Percentiles rank a stretch among this genome's conserved stretches.
These are phyloP conservation scores for Pseudachorutes palmiensis DNA, from an alignment of 1,140 invertebrate species.

Conservation along the genomic window DNA sequence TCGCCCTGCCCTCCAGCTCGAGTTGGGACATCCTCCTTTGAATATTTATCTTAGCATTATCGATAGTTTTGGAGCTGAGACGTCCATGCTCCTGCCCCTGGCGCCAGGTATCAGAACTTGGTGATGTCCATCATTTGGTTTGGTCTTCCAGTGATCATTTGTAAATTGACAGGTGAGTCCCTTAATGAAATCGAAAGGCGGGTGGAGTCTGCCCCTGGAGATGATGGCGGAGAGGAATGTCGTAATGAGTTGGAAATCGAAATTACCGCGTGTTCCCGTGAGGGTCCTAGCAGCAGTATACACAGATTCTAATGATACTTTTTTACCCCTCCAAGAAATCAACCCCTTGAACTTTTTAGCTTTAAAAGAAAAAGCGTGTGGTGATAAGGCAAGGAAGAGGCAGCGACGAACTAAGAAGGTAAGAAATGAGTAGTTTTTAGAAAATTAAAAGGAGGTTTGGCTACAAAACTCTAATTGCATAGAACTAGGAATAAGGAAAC, in stretches of 20 bases:
- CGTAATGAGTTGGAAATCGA: conserved; percentile 6
- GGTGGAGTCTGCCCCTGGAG: neutral
- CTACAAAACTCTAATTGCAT: conserved; percentile 4
- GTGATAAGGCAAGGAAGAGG: neutral
- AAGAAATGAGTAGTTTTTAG: conserved; percentile 8
- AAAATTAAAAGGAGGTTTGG: conserved; percentile 13
- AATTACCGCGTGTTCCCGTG: neutral
- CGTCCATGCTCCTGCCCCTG: too few species aligned
- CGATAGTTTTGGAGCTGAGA: too few species aligned
- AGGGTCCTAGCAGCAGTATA: neutral
- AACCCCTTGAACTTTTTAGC: neutral
- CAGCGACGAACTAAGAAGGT: neutral
- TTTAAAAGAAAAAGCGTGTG: neutral
- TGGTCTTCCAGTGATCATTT: too few species aligned
- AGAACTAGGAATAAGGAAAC: neutral
- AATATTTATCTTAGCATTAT: too few species aligned
- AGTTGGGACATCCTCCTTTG: too few species aligned
- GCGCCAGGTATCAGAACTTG: too few species aligned
- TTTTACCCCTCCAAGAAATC: neutral
- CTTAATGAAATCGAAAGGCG: neutral
- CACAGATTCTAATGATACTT: conserved; percentile 8
- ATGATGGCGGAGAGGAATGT: neutral
- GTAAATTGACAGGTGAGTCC: neutral
- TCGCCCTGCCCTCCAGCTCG: too few species aligned
- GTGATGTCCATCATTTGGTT: too few species aligned